Percentiles rank a stretch among this genome's conserved stretches.
Conservation (phyloP, 2,888 invertebrate species). For the Drosophila diplacantha region DNA sequence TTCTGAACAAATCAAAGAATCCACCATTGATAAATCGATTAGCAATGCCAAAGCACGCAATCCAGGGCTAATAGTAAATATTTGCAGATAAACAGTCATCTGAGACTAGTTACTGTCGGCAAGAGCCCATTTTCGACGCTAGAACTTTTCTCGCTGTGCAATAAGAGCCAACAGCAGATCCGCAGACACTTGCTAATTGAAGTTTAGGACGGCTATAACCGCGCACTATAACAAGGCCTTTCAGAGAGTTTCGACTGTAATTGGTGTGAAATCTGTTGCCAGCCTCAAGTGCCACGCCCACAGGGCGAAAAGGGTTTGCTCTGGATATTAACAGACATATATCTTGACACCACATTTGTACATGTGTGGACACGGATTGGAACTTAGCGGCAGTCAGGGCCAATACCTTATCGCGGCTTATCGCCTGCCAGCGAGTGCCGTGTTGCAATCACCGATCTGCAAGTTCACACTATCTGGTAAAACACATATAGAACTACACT, state of each 20-base stretch:
- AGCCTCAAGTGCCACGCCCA: constrained; percentile 31
- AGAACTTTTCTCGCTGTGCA: constrained; percentile 33
- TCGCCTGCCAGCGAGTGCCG: constrained; percentile 29
- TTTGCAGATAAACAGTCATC: constrained; percentile 4
- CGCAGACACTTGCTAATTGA: constrained; percentile 51
- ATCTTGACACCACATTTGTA: background rate
- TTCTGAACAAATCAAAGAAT: background rate
- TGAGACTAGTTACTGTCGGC: constrained; percentile 3
- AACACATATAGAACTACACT: constrained; percentile 13
- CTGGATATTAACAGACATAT: constrained; percentile 38
- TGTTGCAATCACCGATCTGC: constrained; percentile 29
- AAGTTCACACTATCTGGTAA: constrained; percentile 28
- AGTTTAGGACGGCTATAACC: constrained; percentile 30
- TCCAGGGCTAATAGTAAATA: constrained; percentile 14
- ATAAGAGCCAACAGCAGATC: constrained; percentile 11
- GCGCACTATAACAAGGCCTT: constrained; percentile 31
- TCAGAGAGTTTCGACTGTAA: constrained; percentile 27
- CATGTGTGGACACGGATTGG: background rate
- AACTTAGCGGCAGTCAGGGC: constrained; percentile 10
- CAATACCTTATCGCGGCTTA: constrained; percentile 42
- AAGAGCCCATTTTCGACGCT: background rate
- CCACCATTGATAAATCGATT: background rate
- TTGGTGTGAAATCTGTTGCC: constrained; percentile 43
- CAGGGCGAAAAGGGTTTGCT: constrained; percentile 11
- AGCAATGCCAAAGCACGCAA: constrained; percentile 4